These are phyloP conservation scores for Pristiophorus japonicus DNA, from an alignment of 2,113 vertebrate species.

Conservation along the genomic window DNA sequence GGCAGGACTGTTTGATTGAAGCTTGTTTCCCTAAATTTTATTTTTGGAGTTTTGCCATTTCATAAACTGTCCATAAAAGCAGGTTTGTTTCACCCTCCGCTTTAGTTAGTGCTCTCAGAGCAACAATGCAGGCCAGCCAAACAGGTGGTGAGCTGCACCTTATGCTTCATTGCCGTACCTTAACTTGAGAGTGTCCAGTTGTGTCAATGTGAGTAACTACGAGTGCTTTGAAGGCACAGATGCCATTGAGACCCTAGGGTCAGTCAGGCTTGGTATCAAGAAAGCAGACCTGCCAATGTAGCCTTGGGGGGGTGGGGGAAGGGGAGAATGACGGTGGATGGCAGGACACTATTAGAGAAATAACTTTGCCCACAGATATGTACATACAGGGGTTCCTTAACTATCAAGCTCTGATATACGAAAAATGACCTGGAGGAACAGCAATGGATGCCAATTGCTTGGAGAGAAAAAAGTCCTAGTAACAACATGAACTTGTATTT, in stretches of 20 bases:
- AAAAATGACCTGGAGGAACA: no score
- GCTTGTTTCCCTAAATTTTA: neutral
- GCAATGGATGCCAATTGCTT: no score
- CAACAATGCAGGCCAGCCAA: neutral
- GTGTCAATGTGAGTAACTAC: neutral
- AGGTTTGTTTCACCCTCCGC: neutral
- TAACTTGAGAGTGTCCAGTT: neutral
- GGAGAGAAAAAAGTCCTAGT: no score
- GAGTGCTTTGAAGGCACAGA: neutral
- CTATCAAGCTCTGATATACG: neutral
- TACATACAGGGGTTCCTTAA: neutral
- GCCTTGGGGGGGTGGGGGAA: neutral
- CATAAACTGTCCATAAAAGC: neutral
- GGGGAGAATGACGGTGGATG: neutral
- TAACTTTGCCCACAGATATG: neutral
- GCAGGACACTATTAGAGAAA: neutral
- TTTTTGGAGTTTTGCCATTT: constrained; percentile 22
- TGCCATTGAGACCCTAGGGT: neutral
- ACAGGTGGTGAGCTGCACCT: neutral
- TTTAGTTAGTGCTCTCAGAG: neutral
- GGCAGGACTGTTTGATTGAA: neutral
- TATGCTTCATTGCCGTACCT: neutral
- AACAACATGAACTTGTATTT: no score
- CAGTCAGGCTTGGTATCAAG: neutral
- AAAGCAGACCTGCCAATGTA: neutral